Conservation (phyloP, 1,140 invertebrate species). For the Drosophila sulfurigaster region DNA sequence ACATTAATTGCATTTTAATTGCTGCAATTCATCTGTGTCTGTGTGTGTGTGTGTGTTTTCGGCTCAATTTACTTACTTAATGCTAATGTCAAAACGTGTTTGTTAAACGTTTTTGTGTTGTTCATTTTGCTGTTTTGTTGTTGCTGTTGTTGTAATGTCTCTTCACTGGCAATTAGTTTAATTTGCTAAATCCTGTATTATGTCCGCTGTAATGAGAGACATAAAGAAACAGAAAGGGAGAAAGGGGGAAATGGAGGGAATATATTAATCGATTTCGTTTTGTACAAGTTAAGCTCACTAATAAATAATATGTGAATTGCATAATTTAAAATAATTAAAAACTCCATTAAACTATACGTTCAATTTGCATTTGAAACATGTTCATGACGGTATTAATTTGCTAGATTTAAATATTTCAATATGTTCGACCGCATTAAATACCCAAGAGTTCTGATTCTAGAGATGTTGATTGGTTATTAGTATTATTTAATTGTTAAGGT, state of each 20-base stretch:
- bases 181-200: constrained; percentile 83
- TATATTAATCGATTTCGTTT: constrained; percentile 55
- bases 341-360: constrained; percentile 38
- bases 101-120: constrained; percentile 31
- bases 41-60: constrained; percentile 10
- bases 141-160: constrained; percentile 41
- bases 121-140: constrained; percentile 24
- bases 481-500: no score
- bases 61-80: constrained; percentile 66
- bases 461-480: no score
- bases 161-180: constrained; percentile 77
- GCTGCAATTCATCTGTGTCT: constrained; percentile 29
- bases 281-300: constrained; percentile 67
- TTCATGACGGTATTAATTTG: constrained; percentile 55
- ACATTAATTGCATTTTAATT: constrained; percentile 60
- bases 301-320: constrained; percentile 66
- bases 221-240: constrained; percentile 9
- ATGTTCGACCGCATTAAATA: not conserved
- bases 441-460: not conserved
- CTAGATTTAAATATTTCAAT: not conserved
- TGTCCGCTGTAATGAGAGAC: constrained; percentile 69
- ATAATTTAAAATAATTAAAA: constrained; percentile 77
- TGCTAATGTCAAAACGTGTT: constrained; percentile 65
- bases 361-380: constrained; percentile 15
- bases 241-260: constrained; percentile 11